Percentiles rank a stretch among this genome's conserved stretches.
phyloP scores from a whole-genome alignment of 2,113 vertebrate genomes.

The Phylloscopus trochiloides region DNA sequence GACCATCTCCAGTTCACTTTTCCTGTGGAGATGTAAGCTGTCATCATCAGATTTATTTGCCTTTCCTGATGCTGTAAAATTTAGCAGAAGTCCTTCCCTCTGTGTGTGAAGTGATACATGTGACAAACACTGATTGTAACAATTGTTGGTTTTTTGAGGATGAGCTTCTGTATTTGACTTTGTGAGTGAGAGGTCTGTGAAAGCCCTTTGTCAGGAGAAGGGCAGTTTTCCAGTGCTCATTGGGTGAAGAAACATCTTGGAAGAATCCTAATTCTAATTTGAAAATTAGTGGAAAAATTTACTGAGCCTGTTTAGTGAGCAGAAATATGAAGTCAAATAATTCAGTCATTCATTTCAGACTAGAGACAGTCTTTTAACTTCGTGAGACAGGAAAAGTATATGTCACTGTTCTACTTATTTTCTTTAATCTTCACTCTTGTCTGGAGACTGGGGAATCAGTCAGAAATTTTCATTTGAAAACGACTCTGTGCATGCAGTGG shows the following conservation, averaged over 20 bases:
- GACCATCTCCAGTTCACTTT: background rate
- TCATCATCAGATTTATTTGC: background rate
- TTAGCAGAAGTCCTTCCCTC: background rate
- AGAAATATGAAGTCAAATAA: slow-evolving; percentile 20
- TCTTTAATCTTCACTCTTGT: slow-evolving; percentile 2
- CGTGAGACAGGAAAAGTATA: slow-evolving; percentile 8
- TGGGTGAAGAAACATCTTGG: slow-evolving; percentile 19
- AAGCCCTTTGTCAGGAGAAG: background rate
- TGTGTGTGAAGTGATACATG: background rate
- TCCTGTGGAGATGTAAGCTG: background rate
- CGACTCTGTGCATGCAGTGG: background rate
- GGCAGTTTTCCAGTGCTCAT: background rate
- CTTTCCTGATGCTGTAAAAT: background rate
- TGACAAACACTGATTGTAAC: background rate
- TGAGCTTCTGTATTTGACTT: background rate
- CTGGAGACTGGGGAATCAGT: background rate
- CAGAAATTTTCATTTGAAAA: slow-evolving; percentile 3
- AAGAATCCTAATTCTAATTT: slow-evolving; percentile 34
- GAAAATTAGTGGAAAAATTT: slow-evolving; percentile 53
- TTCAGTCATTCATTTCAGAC: slow-evolving; percentile 40
- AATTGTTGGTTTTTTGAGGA: background rate
- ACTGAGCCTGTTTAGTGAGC: slow-evolving; percentile 6
- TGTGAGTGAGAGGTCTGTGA: background rate
- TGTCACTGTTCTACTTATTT: slow-evolving; percentile 5
- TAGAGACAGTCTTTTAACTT: slow-evolving; percentile 36